Percentiles rank a stretch among this genome's conserved stretches.
These are phyloP conservation scores for Elephas maximus DNA, from an alignment of 2,113 vertebrate species.

Conservation along the genomic window DNA sequence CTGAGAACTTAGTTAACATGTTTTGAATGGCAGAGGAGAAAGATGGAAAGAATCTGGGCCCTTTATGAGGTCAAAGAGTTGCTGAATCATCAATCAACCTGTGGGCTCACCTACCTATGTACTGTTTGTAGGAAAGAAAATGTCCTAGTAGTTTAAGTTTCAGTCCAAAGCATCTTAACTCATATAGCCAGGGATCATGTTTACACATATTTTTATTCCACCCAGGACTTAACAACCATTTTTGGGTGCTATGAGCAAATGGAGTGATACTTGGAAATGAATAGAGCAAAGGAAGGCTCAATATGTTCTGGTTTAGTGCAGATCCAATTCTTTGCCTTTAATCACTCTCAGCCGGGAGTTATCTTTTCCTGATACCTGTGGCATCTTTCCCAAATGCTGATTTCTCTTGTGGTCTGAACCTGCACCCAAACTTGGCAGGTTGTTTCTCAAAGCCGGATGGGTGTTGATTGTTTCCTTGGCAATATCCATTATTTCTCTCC, in stretches of 20 bases:
- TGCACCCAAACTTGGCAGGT: conserved; percentile 31
- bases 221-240: neutral
- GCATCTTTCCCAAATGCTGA: neutral
- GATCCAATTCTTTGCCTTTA: neutral
- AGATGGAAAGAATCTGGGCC: neutral
- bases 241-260: neutral
- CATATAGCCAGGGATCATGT: neutral
- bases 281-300: neutral
- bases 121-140: conserved; percentile 1
- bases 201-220: conserved; percentile 19
- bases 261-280: neutral
- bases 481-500: conserved; percentile 31
- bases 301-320: neutral
- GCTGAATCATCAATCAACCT: neutral
- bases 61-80: neutral
- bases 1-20: neutral
- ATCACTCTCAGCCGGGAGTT: neutral
- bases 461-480: neutral
- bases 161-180: neutral
- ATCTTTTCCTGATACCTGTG: neutral
- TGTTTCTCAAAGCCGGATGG: neutral
- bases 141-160: neutral
- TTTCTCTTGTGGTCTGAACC: neutral
- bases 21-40: neutral
- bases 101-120: neutral